Conservation (phyloP, 30 jellyfish, hydroid and myxozoan genomes). For the Mastigias papua region DNA sequence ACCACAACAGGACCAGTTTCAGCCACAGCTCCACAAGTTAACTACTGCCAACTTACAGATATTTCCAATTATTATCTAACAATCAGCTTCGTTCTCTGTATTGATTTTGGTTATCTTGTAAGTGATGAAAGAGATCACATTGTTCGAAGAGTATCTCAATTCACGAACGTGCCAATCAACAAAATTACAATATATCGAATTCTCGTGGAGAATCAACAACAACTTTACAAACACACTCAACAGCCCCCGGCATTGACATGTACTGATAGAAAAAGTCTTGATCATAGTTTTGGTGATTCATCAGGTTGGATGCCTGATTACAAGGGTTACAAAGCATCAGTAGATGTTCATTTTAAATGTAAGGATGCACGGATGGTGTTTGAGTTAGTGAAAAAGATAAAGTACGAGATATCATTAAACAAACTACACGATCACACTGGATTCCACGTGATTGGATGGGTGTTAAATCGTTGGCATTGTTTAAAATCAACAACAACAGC, state of each 20-base stretch:
- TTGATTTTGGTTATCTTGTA: slow-evolving; percentile 13
- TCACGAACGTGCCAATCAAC: slow-evolving; percentile 16
- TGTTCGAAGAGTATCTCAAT: slow-evolving; percentile 27
- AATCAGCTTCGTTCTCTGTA: slow-evolving; percentile 57
- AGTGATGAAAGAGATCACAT: slow-evolving; percentile 32
- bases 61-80: slow-evolving; percentile 15
- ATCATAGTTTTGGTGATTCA: slow-evolving; percentile 46
- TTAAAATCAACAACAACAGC: not conserved
- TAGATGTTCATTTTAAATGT: slow-evolving; percentile 35
- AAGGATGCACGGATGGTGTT: slow-evolving; percentile 35
- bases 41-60: slow-evolving; percentile 38
- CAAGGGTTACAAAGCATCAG: slow-evolving; percentile 60
- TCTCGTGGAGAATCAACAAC: slow-evolving; percentile 4
- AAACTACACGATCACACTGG: slow-evolving; percentile 55
- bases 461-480: slow-evolving; percentile 42
- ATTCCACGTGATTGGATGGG: slow-evolving; percentile 68
- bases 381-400: slow-evolving; percentile 40
- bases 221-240: slow-evolving; percentile 14
- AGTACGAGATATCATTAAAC: slow-evolving; percentile 24
- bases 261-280: slow-evolving; percentile 42
- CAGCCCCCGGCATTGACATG: slow-evolving; percentile 55
- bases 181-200: slow-evolving; percentile 30
- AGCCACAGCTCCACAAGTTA: slow-evolving; percentile 8
- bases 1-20: slow-evolving; percentile 14
- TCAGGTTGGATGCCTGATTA: slow-evolving; percentile 46